A percentile compares a stretch with the other conserved stretches of the same genome.
These are phyloP conservation scores for Doryteuthis pealeii DNA, from an alignment of 1,140 invertebrate species.

Conservation along the genomic window DNA sequence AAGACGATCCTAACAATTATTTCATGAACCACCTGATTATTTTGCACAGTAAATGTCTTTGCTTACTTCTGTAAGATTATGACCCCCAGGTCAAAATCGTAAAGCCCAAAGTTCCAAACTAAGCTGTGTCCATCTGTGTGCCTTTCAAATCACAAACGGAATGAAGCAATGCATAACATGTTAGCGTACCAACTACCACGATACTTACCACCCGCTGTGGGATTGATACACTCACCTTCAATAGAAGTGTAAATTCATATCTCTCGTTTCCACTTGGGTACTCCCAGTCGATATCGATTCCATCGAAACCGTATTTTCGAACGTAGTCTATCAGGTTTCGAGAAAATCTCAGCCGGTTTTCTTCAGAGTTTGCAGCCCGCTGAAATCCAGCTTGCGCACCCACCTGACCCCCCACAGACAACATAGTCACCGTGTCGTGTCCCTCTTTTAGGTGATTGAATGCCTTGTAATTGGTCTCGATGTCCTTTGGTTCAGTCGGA, in stretches of 20 bases:
- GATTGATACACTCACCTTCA: neutral
- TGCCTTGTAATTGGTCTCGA: slow-evolving; percentile 14
- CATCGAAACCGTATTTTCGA: slow-evolving; percentile 32
- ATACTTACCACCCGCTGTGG: too few species aligned
- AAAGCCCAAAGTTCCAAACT: too few species aligned
- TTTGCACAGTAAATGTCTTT: too few species aligned
- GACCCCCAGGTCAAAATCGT: too few species aligned
- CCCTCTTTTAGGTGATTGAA: slow-evolving; percentile 80
- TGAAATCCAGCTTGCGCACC: slow-evolving; percentile 24
- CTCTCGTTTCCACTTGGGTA: slow-evolving; percentile 21
- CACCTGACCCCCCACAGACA: slow-evolving; percentile 37
- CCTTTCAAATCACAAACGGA: too few species aligned
- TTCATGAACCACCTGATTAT: too few species aligned
- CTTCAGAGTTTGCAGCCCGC: slow-evolving; percentile 8
- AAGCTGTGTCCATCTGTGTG: too few species aligned
- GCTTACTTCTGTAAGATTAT: too few species aligned
- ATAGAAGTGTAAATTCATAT: neutral
- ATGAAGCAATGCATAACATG: too few species aligned
- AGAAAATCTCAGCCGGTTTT: slow-evolving; percentile 19
- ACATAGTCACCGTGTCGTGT: slow-evolving; percentile 69
- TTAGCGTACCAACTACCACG: too few species aligned
- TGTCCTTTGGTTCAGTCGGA: slow-evolving; percentile 21
- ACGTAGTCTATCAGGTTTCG: slow-evolving; percentile 24
- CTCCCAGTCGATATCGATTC: slow-evolving; percentile 40
- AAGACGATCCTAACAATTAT: too few species aligned